These are phyloP conservation scores for Thamnaconus septentrionalis DNA, from an alignment of 2,113 vertebrate species.

Conservation along the genomic window DNA sequence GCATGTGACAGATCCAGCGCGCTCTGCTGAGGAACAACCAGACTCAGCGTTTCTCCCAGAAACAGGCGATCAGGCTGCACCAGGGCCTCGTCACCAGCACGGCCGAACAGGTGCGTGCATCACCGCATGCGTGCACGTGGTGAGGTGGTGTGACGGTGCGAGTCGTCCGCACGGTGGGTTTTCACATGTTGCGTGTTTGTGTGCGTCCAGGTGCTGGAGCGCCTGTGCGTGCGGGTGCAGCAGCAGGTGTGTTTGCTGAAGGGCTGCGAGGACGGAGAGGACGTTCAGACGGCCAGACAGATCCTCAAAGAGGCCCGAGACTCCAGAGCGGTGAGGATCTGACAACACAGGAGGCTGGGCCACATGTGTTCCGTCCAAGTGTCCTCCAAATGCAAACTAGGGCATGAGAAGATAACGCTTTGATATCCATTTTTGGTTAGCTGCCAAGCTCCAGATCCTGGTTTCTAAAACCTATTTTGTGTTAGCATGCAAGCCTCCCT, in stretches of 20 bases:
- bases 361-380: no score
- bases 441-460: no score
- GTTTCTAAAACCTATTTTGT: no score
- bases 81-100: conserved; percentile 89
- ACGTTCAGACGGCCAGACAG: conserved; percentile 84
- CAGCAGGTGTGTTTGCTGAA: conserved; percentile 85
- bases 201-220: conserved; percentile 80
- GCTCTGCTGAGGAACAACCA: conserved; percentile 88
- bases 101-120: conserved; percentile 83
- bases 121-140: conserved; percentile 45
- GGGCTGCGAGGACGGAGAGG: conserved; percentile 80
- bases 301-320: conserved; percentile 89
- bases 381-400: no score
- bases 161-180: neutral
- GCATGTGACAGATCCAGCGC: conserved; percentile 81
- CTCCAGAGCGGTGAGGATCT: conserved; percentile 82
- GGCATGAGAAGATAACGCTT: no score
- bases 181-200: neutral
- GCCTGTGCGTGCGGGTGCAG: conserved; percentile 86
- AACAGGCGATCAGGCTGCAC: conserved; percentile 85
- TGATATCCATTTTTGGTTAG: no score
- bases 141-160: neutral
- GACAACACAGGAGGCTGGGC: no score
- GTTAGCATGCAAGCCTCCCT: no score
- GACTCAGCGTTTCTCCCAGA: conserved; percentile 85